Conservation (phyloP, 2,888 invertebrate genomes). For the Diabrotica balteata region DNA sequence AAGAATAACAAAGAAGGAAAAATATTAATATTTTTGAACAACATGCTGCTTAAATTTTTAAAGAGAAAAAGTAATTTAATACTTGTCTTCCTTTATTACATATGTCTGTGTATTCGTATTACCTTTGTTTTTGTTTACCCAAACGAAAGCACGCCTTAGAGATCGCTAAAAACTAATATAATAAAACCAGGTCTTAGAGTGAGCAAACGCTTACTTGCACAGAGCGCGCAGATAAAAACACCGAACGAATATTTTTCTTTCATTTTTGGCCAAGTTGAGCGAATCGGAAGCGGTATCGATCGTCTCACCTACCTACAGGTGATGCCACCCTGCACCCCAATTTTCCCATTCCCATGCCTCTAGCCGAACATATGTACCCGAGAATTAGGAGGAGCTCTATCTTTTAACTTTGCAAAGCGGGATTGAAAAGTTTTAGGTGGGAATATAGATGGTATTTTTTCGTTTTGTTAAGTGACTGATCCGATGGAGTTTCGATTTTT, state of each 20-base stretch:
- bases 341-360: not conserved
- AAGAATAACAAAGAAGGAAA: too few species aligned
- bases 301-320: slow-evolving; percentile 24
- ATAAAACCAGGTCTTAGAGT: slow-evolving; percentile 7
- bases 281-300: slow-evolving; percentile 7
- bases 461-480: too few species aligned
- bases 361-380: not conserved
- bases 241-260: slow-evolving; percentile 20
- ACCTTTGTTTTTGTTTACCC: slow-evolving; percentile 2
- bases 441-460: too few species aligned
- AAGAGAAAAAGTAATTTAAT: not conserved
- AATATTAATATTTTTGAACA: too few species aligned
- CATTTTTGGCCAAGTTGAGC: slow-evolving; percentile 20
- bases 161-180: slow-evolving; percentile 20
- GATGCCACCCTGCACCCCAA: not conserved
- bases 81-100: slow-evolving; percentile 4
- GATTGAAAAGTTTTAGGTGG: not conserved
- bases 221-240: slow-evolving; percentile 20
- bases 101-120: slow-evolving; percentile 3
- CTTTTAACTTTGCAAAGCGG: not conserved
- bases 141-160: slow-evolving; percentile 4
- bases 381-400: not conserved
- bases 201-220: slow-evolving; percentile 19
- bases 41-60: too few species aligned
- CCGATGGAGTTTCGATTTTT: too few species aligned